Base-by-base conservation (phyloP, 2,888 invertebrate species). In the Lasioglossum morio region DNA sequence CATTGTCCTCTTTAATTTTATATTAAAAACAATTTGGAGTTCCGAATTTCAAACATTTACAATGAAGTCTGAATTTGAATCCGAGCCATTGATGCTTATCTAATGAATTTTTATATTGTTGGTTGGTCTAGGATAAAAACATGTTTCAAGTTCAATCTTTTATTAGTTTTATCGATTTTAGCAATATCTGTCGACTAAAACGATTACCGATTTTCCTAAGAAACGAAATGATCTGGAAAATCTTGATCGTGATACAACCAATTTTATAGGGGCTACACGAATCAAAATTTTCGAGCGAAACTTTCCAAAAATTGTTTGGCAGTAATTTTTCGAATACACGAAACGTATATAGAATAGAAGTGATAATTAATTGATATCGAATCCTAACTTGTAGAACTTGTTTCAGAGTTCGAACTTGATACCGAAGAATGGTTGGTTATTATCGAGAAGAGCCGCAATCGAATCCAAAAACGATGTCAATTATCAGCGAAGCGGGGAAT, bases 401-500 rank as follows among this genome's bases (percentile, higher is more conserved):
- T 82, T 69, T 48, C 72, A 86, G 87, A 76, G 77, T 77, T 16
- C n/a, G 23, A 34, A 34, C 7, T 46, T 12, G 10, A 10, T 19
- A 69, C 12, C 23, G 27, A 69, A 87, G 27, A 78, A 94, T 94
- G 94, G 93, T 94, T 73, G 92, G 93, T 77, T 94, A 92, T 77
- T 93, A 92, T 84, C 91, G 90, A 34, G 80, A 84, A 27, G 93
- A 93, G 75, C 76, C 89, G 27, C 86, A 91, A 63, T 63, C 88
- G 80, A 84, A 87, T 81, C 81, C 90, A 72, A 74, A 87, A 43
- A 85, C 90, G 37, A 90, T 91, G 82, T 89, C 92, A 14, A 81
- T 87, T 8, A 86, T 85, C 27, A 90, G 82, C 78, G 86, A 74
- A 43, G 14, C 83, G 34, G 40, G 86, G 8, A 86, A 72, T 2